Percentiles rank a stretch among this genome's conserved stretches.
phyloP scores from a whole-genome alignment of 2,888 invertebrate genomes.

The Amphipyra tragopoginis region DNA sequence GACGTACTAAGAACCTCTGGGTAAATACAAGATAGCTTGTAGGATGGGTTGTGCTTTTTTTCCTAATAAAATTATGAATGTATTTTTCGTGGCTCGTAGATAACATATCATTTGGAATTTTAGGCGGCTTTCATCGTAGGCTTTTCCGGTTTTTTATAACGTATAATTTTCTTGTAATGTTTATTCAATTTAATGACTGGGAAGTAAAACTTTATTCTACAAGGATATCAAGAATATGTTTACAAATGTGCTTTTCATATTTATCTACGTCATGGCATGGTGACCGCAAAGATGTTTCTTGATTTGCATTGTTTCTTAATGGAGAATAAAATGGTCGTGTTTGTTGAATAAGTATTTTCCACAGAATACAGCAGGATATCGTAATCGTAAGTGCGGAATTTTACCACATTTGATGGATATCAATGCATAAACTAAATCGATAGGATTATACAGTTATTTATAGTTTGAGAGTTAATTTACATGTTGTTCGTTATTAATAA shows the following conservation, averaged over 20 bases:
- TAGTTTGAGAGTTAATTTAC: background rate
- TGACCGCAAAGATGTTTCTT: background rate
- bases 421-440: background rate
- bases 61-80: no score
- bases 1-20: no score
- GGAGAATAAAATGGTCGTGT: background rate
- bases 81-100: no score
- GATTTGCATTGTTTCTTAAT: constrained; percentile 14
- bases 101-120: no score
- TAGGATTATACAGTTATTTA: background rate
- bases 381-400: constrained; percentile 12
- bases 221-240: background rate
- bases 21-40: no score
- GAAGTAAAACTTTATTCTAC: background rate
- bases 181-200: no score
- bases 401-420: constrained; percentile 2
- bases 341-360: constrained; percentile 18
- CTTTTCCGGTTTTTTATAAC: no score
- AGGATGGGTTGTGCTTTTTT: no score
- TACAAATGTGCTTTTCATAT: background rate
- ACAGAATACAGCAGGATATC: constrained; percentile 2
- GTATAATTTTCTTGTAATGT: no score
- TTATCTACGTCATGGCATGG: background rate
- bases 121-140: no score
- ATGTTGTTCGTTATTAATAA: background rate